Conservation (phyloP, 92 coral and sea anemone genomes). For the Palythoa grandiflora region DNA sequence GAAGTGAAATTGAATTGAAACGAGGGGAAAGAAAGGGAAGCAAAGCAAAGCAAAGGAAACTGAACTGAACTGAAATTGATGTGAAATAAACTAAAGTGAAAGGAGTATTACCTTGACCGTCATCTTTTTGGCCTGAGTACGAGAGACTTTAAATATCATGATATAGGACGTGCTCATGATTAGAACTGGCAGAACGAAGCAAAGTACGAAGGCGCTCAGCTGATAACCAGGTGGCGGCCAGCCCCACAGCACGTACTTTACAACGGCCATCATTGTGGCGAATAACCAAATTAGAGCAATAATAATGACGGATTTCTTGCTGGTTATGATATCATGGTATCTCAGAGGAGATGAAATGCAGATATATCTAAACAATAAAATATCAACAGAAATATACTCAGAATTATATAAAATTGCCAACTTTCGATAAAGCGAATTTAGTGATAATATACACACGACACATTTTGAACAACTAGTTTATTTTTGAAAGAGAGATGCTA, state of each 20-base stretch:
- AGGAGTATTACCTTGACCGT: conserved; percentile 54
- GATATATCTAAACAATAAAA: conserved; percentile 51
- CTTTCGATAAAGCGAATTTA: too few relatives aligned
- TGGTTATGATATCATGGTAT: conserved; percentile 83
- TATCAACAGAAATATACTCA: background rate
- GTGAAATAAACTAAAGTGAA: background rate
- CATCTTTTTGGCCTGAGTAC: conserved; percentile 90
- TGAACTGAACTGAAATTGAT: too few relatives aligned
- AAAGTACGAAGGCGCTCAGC: conserved; percentile 75
- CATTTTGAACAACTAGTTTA: too few relatives aligned
- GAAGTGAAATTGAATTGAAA: background rate
- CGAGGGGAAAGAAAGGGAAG: too few relatives aligned
- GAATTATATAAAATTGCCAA: too few relatives aligned
- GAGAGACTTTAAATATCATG: conserved; percentile 93
- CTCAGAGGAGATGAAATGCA: conserved; percentile 88
- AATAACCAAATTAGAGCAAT: conserved; percentile 78
- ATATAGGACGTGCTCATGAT: conserved; percentile 84
- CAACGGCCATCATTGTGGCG: conserved; percentile 68
- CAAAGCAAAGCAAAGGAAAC: background rate
- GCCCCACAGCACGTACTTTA: conserved; percentile 67
- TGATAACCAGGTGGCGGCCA: conserved; percentile 72
- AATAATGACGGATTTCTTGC: conserved; percentile 64
- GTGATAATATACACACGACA: too few relatives aligned
- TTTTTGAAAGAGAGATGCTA: too few relatives aligned
- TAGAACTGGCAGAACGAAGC: conserved; percentile 82